phyloP scores from a whole-genome alignment of 2,113 vertebrate genomes.

The Hassar affinis region DNA sequence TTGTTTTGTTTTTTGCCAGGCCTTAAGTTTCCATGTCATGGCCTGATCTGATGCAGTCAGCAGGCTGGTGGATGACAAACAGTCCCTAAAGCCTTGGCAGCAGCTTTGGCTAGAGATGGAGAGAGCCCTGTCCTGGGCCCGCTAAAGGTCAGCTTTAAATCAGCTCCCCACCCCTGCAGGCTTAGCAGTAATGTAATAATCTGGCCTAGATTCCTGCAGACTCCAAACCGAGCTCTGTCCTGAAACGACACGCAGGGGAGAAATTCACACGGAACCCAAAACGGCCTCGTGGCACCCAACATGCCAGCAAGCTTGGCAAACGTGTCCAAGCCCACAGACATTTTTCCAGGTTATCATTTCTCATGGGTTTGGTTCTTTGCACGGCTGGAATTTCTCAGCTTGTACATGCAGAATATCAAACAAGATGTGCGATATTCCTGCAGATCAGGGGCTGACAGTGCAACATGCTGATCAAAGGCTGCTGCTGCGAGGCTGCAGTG shows the following conservation, averaged over 20 bases:
- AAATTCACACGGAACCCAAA: constrained; percentile 38
- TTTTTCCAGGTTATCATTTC: constrained; percentile 55
- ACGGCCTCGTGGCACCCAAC: constrained; percentile 27
- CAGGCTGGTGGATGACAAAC: constrained; percentile 49
- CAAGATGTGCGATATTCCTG: constrained; percentile 64
- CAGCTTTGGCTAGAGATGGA: constrained; percentile 37
- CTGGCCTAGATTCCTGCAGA: constrained; percentile 51
- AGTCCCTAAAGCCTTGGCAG: constrained; percentile 49
- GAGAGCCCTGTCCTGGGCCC: constrained; percentile 32
- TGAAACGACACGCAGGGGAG: constrained; percentile 38
- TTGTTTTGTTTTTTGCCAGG: constrained; percentile 45
- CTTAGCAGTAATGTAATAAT: constrained; percentile 58
- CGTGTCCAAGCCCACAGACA: constrained; percentile 22
- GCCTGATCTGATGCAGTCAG: constrained; percentile 58
- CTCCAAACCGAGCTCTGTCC: constrained; percentile 51
- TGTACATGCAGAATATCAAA: constrained; percentile 68
- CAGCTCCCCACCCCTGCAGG: constrained; percentile 51
- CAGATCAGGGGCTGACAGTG: constrained; percentile 58
- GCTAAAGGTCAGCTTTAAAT: constrained; percentile 63
- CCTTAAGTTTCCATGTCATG: constrained; percentile 44
- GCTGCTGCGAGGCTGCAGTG: constrained; percentile 35
- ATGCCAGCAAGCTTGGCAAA: constrained; percentile 44
- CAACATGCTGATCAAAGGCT: constrained; percentile 62
- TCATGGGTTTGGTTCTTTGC: constrained; percentile 51
- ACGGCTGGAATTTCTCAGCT: constrained; percentile 74